These are phyloP conservation scores for Zosterops hypoxanthus DNA, from an alignment of 2,113 vertebrate species.

Conservation along the genomic window DNA sequence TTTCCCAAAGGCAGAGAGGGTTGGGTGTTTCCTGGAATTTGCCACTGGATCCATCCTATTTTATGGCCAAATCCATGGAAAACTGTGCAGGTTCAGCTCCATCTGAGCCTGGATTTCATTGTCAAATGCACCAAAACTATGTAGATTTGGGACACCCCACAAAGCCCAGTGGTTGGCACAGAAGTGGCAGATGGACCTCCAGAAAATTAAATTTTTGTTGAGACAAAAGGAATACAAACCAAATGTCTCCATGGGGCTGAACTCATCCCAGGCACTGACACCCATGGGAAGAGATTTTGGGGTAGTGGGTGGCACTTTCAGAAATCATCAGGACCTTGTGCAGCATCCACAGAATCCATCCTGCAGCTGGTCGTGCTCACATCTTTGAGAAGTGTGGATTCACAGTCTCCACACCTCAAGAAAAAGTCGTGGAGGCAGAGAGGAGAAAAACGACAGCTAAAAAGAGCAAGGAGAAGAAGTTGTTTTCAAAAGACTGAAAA, in stretches of 20 bases:
- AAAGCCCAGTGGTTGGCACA: not conserved
- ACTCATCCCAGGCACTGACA: not conserved
- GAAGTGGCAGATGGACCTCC: not conserved
- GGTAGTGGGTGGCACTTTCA: rapidly evolving
- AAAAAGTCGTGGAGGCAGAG: not conserved
- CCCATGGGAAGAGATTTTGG: not conserved
- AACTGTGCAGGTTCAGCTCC: not conserved
- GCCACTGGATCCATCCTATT: not conserved
- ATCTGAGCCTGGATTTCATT: not conserved
- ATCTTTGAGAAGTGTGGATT: not conserved
- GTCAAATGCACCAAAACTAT: not conserved
- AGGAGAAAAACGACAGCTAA: not conserved
- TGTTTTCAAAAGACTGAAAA: not conserved
- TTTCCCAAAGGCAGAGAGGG: not conserved
- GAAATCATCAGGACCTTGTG: not conserved
- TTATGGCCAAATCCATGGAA: not conserved
- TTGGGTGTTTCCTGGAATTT: not conserved
- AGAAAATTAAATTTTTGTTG: not conserved
- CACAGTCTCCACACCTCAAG: not conserved
- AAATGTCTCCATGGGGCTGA: not conserved
- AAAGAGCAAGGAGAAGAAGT: not conserved
- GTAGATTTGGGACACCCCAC: not conserved
- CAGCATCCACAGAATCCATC: not conserved
- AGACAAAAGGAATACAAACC: not conserved
- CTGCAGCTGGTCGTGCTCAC: not conserved